Percentiles rank a stretch among this genome's conserved stretches.
phyloP scores from a whole-genome alignment of 53 echinoderm and acorn worm species.

The Temnopleurus reevesii region DNA sequence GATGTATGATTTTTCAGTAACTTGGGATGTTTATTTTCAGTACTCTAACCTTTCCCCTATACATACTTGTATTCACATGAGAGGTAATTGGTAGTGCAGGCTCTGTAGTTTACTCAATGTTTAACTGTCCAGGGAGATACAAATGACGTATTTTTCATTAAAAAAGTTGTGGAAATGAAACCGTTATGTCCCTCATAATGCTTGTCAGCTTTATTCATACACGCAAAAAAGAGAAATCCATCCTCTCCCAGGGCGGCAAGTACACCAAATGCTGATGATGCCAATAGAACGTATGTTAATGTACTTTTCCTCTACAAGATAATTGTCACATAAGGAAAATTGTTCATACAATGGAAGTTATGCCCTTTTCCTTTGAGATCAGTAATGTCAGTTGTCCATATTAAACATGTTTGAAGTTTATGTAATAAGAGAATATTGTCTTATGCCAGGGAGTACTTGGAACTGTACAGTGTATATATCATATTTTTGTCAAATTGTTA shows the following conservation, averaged over 20 bases:
- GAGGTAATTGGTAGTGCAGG: not conserved
- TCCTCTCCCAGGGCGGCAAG: too few relatives aligned
- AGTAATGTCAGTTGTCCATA: not conserved
- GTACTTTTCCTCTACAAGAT: not conserved
- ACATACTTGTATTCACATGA: not conserved
- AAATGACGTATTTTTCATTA: not conserved
- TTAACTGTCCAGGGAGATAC: not conserved
- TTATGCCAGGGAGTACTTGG: not conserved
- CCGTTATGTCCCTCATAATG: not conserved
- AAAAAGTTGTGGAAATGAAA: not conserved
- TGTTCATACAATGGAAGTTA: not conserved
- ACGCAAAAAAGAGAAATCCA: too few relatives aligned
- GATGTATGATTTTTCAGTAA: not conserved
- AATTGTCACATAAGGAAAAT: too few relatives aligned
- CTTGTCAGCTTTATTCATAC: too few relatives aligned
- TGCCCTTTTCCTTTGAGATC: not conserved
- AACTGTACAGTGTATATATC: constrained; percentile 25
- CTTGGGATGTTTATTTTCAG: not conserved
- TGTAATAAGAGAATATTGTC: not conserved
- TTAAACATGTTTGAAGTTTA: not conserved
- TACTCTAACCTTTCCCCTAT: not conserved
- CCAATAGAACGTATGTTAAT: too few relatives aligned
- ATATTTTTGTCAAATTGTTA: not conserved
- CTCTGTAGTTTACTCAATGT: not conserved
- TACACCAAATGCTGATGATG: too few relatives aligned